Percentiles rank a stretch among this genome's conserved stretches.
These are phyloP conservation scores for Chaenodraco wilsoni DNA, from an alignment of 2,797 vertebrate species.

Conservation along the genomic window DNA sequence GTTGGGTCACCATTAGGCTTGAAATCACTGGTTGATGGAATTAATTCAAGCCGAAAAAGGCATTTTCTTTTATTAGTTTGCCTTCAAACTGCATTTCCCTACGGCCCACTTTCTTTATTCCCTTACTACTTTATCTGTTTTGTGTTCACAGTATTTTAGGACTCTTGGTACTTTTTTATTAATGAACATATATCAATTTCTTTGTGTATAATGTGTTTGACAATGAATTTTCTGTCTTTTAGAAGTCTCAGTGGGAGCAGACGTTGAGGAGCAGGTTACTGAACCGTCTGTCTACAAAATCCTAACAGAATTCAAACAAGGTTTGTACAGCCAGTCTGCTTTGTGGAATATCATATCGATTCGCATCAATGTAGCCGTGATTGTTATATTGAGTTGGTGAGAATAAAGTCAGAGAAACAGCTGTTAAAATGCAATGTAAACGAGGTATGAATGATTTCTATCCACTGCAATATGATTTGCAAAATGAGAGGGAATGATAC, in stretches of 20 bases:
- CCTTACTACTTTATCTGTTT: background rate
- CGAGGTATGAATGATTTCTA: too few species aligned
- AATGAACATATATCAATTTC: background rate
- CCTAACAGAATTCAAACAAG: constrained; percentile 66
- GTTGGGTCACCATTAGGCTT: constrained; percentile 3
- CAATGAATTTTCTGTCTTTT: constrained; percentile 28
- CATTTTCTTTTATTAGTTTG: background rate
- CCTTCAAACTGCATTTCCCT: constrained; percentile 5
- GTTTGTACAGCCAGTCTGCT: constrained; percentile 54
- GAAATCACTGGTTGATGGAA: background rate
- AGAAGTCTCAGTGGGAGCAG: constrained; percentile 65
- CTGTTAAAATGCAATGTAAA: background rate
- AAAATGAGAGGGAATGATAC: too few species aligned
- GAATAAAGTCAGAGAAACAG: background rate
- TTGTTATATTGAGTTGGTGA: background rate
- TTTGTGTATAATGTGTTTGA: constrained; percentile 2
- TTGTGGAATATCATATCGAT: background rate
- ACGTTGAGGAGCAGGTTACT: constrained; percentile 48
- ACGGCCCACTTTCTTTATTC: background rate
- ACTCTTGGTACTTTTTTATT: background rate
- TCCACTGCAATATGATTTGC: too few species aligned
- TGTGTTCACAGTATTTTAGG: constrained; percentile 3
- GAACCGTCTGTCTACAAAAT: constrained; percentile 60
- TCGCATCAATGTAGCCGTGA: background rate
- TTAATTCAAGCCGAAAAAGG: background rate